These are phyloP conservation scores for Zingel zingel DNA, from an alignment of 2,113 vertebrate genomes.

Conservation along the genomic window DNA sequence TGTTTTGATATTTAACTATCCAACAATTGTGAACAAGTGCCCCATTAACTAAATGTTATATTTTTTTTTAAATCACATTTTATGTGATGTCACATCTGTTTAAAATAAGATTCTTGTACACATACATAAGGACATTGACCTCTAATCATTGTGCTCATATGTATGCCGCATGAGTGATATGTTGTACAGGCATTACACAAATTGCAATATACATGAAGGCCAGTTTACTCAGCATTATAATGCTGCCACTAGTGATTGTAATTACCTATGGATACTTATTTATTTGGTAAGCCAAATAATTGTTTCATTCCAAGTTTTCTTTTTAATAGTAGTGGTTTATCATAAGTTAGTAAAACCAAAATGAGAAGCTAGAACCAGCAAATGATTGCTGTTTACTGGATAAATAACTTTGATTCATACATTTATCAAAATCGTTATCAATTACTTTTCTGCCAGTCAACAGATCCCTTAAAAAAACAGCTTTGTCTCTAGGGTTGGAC, in stretches of 20 bases:
- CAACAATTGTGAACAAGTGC: not conserved
- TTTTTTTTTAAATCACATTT: not conserved
- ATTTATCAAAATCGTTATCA: not conserved
- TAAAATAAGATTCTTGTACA: not conserved
- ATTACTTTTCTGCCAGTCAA: not conserved
- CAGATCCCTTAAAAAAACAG: not conserved
- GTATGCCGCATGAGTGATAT: not conserved
- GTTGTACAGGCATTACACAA: too few species aligned
- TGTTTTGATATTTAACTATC: not conserved
- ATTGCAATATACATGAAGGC: not conserved
- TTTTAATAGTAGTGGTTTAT: not conserved
- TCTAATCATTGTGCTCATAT: not conserved
- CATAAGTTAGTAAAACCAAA: not conserved
- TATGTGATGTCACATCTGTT: not conserved
- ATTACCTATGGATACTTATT: not conserved
- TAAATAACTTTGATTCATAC: not conserved
- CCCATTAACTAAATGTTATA: not conserved
- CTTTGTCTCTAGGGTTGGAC: not conserved
- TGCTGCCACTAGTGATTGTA: not conserved
- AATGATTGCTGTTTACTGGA: not conserved
- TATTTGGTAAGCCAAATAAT: not conserved
- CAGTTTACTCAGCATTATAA: not conserved
- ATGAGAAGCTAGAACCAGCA: not conserved
- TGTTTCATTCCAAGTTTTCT: not conserved
- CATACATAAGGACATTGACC: not conserved